phyloP scores from a whole-genome alignment of 1,140 invertebrate species.

The Parapsyche elsis region DNA sequence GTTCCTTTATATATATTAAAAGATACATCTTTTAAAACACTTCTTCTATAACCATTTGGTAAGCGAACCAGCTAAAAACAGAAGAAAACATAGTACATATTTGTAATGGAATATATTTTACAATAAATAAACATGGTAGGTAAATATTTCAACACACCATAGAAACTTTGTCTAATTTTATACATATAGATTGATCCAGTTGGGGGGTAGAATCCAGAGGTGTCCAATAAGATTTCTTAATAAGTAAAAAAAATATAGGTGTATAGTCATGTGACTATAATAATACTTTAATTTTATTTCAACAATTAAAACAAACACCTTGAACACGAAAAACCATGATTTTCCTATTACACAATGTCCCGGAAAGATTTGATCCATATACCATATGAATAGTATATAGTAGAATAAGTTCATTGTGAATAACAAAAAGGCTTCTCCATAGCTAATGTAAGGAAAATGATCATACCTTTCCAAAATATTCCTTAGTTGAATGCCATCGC shows the following conservation, averaged over 20 bases:
- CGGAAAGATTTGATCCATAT: conserved; percentile 45
- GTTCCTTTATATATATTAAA: conserved; percentile 77
- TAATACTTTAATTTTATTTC: neutral
- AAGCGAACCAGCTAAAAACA: conserved; percentile 41
- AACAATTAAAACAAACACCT: neutral
- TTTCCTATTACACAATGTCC: conserved; percentile 38
- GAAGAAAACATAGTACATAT: neutral
- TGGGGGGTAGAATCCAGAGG: neutral
- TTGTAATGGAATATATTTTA: neutral
- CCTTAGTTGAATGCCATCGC: conserved; percentile 24
- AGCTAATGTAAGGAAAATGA: conserved; percentile 2
- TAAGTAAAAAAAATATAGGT: neutral
- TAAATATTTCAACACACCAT: too few relatives aligned
- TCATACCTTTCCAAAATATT: neutral
- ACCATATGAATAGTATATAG: conserved; percentile 41
- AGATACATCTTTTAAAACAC: conserved; percentile 76
- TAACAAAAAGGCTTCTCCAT: conserved; percentile 14
- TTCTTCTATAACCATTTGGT: conserved; percentile 65
- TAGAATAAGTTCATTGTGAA: neutral
- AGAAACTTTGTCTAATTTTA: neutral
- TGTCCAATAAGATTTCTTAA: neutral
- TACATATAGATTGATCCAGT: neutral
- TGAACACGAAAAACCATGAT: neutral
- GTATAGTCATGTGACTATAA: too few relatives aligned
- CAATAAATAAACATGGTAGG: neutral